A percentile compares a stretch with the other conserved stretches of the same genome.
These are phyloP conservation scores for Didymodactylos carnosus DNA, from an alignment of 2,888 invertebrate species.

Conservation along the genomic window DNA sequence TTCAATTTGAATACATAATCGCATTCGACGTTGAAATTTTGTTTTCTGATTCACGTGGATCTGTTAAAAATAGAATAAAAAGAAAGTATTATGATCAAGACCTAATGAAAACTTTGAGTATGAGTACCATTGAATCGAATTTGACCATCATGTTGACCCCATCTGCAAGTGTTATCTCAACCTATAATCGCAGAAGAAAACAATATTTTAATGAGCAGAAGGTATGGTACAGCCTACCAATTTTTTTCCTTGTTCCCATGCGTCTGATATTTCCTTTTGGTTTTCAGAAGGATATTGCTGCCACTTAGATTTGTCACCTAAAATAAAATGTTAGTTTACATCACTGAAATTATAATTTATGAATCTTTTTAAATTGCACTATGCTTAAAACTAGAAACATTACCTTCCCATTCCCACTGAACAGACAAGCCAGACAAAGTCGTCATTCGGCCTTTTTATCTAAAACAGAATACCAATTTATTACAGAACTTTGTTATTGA, in stretches of 20 bases:
- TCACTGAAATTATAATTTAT: no score
- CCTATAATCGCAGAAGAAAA: not conserved
- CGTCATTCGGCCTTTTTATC: no score
- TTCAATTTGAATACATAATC: not conserved
- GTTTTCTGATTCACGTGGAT: not conserved
- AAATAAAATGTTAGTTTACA: no score
- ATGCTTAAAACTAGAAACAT: no score
- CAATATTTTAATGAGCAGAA: not conserved
- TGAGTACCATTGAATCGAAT: not conserved
- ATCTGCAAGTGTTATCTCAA: not conserved
- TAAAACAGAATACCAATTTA: no score
- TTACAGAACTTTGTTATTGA: no score
- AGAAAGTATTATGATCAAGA: no score
- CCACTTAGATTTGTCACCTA: not conserved
- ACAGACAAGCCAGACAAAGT: not conserved
- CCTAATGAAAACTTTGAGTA: no score
- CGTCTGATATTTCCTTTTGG: not conserved
- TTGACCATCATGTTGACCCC: not conserved
- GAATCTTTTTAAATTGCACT: no score
- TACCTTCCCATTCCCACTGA: not conserved
- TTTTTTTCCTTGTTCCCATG: not conserved
- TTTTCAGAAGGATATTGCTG: not conserved
- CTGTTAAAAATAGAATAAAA: no score
- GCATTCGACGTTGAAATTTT: not conserved
- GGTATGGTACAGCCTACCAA: no score